Evolutionary conservation across 2,113 vertebrate genomes (phyloP).

Genomic region (Nothoprocta pentlandii): DNA sequence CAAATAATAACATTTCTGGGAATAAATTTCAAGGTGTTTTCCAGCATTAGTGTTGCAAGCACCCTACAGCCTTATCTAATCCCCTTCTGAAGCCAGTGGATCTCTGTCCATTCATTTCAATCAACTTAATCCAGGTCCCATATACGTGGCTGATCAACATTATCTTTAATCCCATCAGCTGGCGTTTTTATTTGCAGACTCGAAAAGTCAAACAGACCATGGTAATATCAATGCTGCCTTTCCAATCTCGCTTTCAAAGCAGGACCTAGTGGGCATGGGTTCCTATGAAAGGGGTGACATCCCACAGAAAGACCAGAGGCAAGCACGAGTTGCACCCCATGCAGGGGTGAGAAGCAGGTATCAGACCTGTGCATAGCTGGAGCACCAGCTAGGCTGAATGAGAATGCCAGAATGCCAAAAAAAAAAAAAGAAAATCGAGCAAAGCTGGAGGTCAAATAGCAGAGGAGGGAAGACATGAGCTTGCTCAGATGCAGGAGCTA

Average conservation of each 20-base stretch:
- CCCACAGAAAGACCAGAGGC: neutral
- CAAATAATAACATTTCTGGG: slow-evolving; percentile 49
- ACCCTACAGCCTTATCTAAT: neutral
- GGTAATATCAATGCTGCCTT: neutral
- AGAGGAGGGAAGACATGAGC: neutral
- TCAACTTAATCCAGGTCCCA: neutral
- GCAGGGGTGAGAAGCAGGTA: neutral
- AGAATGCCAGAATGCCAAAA: neutral
- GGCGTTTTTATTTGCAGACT: slow-evolving; percentile 42
- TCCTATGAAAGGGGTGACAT: neutral
- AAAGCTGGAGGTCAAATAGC: neutral
- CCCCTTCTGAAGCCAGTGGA: neutral
- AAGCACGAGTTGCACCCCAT: neutral
- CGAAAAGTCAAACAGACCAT: slow-evolving; percentile 33
- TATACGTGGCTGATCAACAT: slow-evolving; percentile 28
- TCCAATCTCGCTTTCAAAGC: neutral
- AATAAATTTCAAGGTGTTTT: slow-evolving; percentile 42
- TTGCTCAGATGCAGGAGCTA: neutral
- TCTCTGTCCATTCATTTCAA: neutral
- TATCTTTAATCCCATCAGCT: slow-evolving; percentile 52
- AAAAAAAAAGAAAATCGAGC: neutral
- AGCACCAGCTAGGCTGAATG: neutral
- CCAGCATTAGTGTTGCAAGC: slow-evolving; percentile 24
- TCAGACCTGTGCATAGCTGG: fast-evolving
- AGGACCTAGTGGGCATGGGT: neutral